Base-by-base conservation (phyloP, 1,140 invertebrate genomes). In the Ctenoplectra terminalis region DNA sequence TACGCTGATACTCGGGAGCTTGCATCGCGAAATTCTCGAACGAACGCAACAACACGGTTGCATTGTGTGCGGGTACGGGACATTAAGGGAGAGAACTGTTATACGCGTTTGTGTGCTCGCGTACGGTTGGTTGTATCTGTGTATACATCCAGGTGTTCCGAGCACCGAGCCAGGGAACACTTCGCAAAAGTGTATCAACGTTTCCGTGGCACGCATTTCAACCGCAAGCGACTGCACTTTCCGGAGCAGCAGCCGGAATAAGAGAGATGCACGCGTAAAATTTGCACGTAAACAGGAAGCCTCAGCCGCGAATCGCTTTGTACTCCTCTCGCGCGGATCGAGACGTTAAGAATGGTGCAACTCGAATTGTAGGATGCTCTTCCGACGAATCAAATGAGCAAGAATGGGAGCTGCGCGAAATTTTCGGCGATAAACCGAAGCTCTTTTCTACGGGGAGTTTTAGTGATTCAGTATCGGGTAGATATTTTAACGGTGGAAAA, bases 201-300 rank as follows among this genome's bases (percentile, higher is more conserved):
- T 72, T 61, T 61, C 67, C 54, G 54, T 43, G 66, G 66, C 31
- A 70, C 56, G 43, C 67, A n/a, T 78, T 71, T 48, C 76, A 58
- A 72, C 76, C 67, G 52, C 43, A 46, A 48, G 31, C 54, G 70
- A 61, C 31, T 31, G 54, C 52, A 70, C 48, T 72, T 71, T 71
- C 52, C 26, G 43, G 17, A 29, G 20, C 56, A 34, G 23, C 8
- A 23, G 40, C 5, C n/a, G 76, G 56, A 61, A 61, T 48, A 61
- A 79, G 34, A 61, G 76, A 71, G 52, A 72, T 72, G 70, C 52
- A 58, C 34, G 37, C 70, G 70, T 72, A 43, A 79, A 79, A 78
- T 78, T 78, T 71, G 48, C 76, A 60, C 31, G 67, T 70, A 58
- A 77, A 77, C 69, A 61, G 56, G 46, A 72, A 79, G 31, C 46